These are phyloP conservation scores for Anticlea derivata DNA, from an alignment of 2,888 invertebrate genomes.

Conservation along the genomic window DNA sequence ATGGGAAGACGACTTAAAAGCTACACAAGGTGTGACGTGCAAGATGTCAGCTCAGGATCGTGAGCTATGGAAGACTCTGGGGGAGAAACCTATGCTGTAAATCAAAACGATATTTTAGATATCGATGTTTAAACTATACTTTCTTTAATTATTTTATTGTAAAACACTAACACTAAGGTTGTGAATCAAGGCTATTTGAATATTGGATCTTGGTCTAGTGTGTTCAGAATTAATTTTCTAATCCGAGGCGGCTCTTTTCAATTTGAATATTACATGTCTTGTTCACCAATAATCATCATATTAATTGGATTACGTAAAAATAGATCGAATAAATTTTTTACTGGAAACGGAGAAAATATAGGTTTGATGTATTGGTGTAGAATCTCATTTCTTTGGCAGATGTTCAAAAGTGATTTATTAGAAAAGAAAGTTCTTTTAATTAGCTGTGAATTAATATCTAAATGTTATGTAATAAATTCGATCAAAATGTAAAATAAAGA, in stretches of 20 bases:
- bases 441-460: constrained; percentile 27
- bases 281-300: constrained; percentile 17
- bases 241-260: constrained; percentile 12
- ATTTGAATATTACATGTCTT: constrained; percentile 22
- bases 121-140: too few relatives aligned
- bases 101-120: too few relatives aligned
- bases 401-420: constrained; percentile 33
- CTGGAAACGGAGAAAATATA: background rate
- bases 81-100: too few relatives aligned
- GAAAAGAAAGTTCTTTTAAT: constrained; percentile 35
- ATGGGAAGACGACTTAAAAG: too few relatives aligned
- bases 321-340: constrained; percentile 23
- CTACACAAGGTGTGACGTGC: too few relatives aligned
- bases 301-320: constrained; percentile 36
- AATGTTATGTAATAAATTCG: constrained; percentile 27
- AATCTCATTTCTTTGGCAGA: constrained; percentile 25
- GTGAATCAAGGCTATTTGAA: too few relatives aligned
- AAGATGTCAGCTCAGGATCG: too few relatives aligned
- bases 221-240: background rate
- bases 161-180: too few relatives aligned
- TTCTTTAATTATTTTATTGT: too few relatives aligned
- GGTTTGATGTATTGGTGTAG: constrained; percentile 17
- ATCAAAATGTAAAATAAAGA: constrained; percentile 5
- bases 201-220: too few relatives aligned
- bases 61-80: too few relatives aligned